Conservation (phyloP, 2,113 vertebrate genomes). For the Oreamnos americanus region DNA sequence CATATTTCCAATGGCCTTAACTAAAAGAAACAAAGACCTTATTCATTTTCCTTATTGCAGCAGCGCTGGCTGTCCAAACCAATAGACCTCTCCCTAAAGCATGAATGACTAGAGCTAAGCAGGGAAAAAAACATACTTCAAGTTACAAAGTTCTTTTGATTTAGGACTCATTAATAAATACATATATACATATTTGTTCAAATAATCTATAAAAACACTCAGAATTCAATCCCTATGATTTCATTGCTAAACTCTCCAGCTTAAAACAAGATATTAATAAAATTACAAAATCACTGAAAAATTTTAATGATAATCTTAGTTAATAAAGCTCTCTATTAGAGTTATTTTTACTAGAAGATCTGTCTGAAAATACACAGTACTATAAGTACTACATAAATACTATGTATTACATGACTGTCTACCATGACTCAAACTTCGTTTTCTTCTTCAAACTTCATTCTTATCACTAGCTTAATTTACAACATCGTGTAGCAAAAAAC, state of each 20-base stretch:
- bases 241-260: background rate
- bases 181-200: background rate
- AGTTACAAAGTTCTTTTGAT: conserved; percentile 18
- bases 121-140: background rate
- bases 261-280: conserved; percentile 30
- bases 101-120: background rate
- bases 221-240: rapidly evolving
- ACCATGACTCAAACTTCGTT: background rate
- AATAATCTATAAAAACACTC: background rate
- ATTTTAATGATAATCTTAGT: background rate
- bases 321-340: background rate
- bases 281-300: conserved; percentile 21
- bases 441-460: background rate
- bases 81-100: conserved; percentile 19
- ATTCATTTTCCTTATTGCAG: conserved; percentile 63
- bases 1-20: conserved; percentile 62
- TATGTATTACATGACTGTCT: background rate
- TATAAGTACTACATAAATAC: background rate
- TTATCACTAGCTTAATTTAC: background rate
- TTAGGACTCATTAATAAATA: background rate
- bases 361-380: background rate
- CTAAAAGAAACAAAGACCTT: conserved; percentile 68
- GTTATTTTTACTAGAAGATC: background rate
- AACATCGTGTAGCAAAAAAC: background rate
- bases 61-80: conserved; percentile 49